A percentile compares a stretch with the other conserved stretches of the same genome.
Conservation (phyloP, 2,113 vertebrate genomes). For the Promerops cafer region DNA sequence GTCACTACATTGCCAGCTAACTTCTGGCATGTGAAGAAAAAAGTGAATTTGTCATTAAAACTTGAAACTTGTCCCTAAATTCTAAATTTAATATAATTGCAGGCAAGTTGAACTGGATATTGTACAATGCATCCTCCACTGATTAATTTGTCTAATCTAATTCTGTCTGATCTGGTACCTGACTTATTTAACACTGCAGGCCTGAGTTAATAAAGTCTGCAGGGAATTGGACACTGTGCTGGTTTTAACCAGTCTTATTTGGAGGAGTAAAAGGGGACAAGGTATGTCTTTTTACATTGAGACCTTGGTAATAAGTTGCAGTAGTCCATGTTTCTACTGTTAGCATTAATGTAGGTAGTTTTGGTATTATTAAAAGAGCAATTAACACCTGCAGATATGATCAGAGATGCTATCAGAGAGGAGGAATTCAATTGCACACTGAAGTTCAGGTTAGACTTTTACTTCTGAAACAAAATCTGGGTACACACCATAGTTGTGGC, state of each 20-base stretch:
- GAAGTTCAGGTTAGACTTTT: not conserved
- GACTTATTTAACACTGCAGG: slow-evolving; percentile 46
- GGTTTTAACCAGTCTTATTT: slow-evolving; percentile 53
- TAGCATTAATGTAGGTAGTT: slow-evolving; percentile 59
- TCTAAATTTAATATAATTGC: not conserved
- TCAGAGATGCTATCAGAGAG: slow-evolving; percentile 40
- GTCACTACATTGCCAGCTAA: not conserved
- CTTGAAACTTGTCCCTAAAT: not conserved
- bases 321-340: slow-evolving; percentile 2
- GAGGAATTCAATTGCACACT: not conserved
- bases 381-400: slow-evolving; percentile 59
- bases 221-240: slow-evolving; percentile 41
- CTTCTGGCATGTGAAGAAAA: not conserved
- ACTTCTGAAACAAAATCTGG: not conserved
- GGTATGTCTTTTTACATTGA: slow-evolving; percentile 13
- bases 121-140: slow-evolving; percentile 39
- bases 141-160: slow-evolving; percentile 68
- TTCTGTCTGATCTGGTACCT: slow-evolving; percentile 24
- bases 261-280: slow-evolving; percentile 29
- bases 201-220: slow-evolving; percentile 38
- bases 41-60: not conserved
- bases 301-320: slow-evolving; percentile 38
- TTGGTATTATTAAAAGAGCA: slow-evolving; percentile 65
- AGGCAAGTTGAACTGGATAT: not conserved
- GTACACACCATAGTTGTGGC: not conserved